Percentiles rank a stretch among this genome's conserved stretches.
Evolutionary conservation across 2,888 invertebrate species (phyloP).

Genomic region (Cyrtodaria siliqua): DNA sequence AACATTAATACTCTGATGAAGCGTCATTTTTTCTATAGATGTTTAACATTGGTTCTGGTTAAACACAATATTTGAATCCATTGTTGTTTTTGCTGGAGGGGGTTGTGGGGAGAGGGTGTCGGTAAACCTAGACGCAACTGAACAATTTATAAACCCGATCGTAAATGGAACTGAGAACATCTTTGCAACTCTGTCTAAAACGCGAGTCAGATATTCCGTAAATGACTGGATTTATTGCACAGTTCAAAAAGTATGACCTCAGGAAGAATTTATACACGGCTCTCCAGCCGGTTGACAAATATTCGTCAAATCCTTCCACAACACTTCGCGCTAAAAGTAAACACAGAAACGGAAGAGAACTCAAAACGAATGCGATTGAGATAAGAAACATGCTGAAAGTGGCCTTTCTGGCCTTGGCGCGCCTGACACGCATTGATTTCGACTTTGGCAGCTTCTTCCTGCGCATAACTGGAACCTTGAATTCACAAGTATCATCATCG

Average conservation of each 20-base stretch:
- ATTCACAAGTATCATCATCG: constrained; percentile 29
- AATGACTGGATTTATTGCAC: constrained; percentile 73
- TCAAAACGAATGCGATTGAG: constrained; percentile 64
- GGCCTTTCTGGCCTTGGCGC: constrained; percentile 61
- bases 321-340: constrained; percentile 51
- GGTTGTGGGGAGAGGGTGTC: too few species aligned
- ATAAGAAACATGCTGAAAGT: constrained; percentile 70
- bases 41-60: too few species aligned
- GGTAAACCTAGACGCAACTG: too few species aligned
- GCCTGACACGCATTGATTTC: constrained; percentile 32
- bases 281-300: constrained; percentile 37
- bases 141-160: too few species aligned
- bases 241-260: constrained; percentile 69
- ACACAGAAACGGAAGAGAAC: constrained; percentile 64
- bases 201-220: constrained; percentile 69
- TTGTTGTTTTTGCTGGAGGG: too few species aligned
- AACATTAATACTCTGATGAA: too few species aligned
- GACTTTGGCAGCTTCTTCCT: constrained; percentile 16
- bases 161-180: constrained; percentile 9
- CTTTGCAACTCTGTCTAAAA: constrained; percentile 51
- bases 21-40: too few species aligned
- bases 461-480: constrained; percentile 1
- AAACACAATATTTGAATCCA: too few species aligned
- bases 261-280: constrained; percentile 66
- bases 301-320: constrained; percentile 48